phyloP scores from a whole-genome alignment of 2,113 vertebrate genomes.

The Plestiodon gilberti region DNA sequence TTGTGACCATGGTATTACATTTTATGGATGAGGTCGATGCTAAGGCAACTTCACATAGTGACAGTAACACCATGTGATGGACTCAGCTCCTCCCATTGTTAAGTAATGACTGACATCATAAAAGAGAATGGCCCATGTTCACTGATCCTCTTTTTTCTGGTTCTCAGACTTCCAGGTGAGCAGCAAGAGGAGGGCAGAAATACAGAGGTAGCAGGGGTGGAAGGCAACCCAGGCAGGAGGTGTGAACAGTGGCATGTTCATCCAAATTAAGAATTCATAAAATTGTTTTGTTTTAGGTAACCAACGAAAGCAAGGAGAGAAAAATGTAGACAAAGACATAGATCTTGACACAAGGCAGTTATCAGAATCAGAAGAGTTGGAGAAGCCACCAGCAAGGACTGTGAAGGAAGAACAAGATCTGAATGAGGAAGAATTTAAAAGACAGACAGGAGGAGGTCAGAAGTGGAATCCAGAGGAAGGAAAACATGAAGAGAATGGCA shows the following conservation, averaged over 20 bases:
- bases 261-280: not conserved
- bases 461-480: constrained; percentile 58
- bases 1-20: not conserved
- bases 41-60: not conserved
- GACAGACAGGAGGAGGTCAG: constrained; percentile 60
- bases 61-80: not conserved
- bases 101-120: not conserved
- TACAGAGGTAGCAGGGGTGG: too few species aligned
- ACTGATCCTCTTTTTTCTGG: not conserved
- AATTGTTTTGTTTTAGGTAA: constrained; percentile 70
- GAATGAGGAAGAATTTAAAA: constrained; percentile 66
- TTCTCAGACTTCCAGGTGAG: not conserved
- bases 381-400: constrained; percentile 49
- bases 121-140: not conserved
- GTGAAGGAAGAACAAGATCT: constrained; percentile 62
- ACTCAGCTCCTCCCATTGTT: not conserved
- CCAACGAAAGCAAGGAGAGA: constrained; percentile 75
- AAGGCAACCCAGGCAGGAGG: not conserved
- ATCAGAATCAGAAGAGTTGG: constrained; percentile 65
- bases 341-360: constrained; percentile 68
- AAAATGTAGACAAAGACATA: constrained; percentile 61
- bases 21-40: not conserved
- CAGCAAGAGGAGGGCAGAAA: not conserved
- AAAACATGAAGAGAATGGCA: constrained; percentile 57
- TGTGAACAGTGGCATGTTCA: not conserved